These are phyloP conservation scores for Spinus olivaceus DNA, from an alignment of 2,797 vertebrate genomes.

Conservation along the genomic window DNA sequence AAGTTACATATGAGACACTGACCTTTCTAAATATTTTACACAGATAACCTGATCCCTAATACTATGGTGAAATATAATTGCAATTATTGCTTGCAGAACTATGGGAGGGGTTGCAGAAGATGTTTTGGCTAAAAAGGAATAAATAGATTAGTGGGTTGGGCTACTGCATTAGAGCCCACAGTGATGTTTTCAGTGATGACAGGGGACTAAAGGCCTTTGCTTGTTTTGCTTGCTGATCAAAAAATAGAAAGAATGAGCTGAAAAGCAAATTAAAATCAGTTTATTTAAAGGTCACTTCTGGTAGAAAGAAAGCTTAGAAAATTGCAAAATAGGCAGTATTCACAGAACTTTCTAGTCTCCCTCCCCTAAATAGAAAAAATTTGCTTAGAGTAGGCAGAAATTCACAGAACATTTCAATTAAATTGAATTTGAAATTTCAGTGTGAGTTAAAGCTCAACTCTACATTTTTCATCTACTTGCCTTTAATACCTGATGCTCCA, in stretches of 20 bases:
- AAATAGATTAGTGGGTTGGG: background rate
- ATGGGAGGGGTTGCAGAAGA: background rate
- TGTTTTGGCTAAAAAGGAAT: background rate
- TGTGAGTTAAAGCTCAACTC: background rate
- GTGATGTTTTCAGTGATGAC: background rate
- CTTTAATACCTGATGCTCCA: background rate
- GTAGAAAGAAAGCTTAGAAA: background rate
- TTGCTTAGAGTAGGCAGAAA: background rate
- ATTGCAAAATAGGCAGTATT: background rate
- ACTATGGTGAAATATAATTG: conserved; percentile 27
- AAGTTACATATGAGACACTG: background rate
- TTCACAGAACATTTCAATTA: background rate
- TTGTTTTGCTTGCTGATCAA: background rate
- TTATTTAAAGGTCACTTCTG: background rate
- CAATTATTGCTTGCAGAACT: conserved; percentile 17
- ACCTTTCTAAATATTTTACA: conserved; percentile 43
- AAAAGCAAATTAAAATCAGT: background rate
- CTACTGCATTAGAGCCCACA: background rate
- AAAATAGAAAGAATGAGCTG: background rate
- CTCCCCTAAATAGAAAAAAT: background rate
- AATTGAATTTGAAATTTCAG: background rate
- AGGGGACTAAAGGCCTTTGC: background rate
- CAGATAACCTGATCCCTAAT: background rate
- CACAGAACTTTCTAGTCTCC: background rate
- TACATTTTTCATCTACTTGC: background rate